Conservation (phyloP, 2,113 vertebrate genomes). For the Eulemur macaco region DNA sequence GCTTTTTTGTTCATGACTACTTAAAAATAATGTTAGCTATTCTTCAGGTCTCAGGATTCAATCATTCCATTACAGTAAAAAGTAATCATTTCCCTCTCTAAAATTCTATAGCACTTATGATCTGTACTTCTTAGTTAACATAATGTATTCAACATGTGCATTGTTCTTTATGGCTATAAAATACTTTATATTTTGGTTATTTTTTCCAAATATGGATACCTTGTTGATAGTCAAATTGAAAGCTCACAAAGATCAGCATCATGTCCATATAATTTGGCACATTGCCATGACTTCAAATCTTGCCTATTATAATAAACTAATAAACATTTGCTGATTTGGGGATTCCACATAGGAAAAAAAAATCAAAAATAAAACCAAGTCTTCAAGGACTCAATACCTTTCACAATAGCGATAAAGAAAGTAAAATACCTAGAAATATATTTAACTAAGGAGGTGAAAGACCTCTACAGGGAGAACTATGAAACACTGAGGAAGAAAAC, state of each 20-base stretch:
- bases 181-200: not conserved
- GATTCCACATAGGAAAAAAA: not conserved
- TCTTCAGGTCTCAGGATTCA: not conserved
- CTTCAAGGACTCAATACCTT: no score
- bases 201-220: not conserved
- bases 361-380: not conserved
- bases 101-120: not conserved
- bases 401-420: no score
- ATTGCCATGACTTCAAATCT: not conserved
- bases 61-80: not conserved
- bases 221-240: not conserved
- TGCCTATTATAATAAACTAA: conserved; percentile 18
- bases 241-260: not conserved
- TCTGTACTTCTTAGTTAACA: not conserved
- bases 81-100: not conserved
- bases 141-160: conserved; percentile 17
- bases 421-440: no score
- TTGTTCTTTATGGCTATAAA: not conserved
- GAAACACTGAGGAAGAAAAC: no score
- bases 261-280: not conserved
- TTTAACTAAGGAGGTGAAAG: no score
- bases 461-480: no score
- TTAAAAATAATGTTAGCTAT: conserved; percentile 22
- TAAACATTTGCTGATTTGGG: not conserved
- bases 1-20: not conserved